Evolutionary conservation across 1,140 invertebrate genomes (phyloP).

Genomic region (Aphaenogaster ashmeadi): DNA sequence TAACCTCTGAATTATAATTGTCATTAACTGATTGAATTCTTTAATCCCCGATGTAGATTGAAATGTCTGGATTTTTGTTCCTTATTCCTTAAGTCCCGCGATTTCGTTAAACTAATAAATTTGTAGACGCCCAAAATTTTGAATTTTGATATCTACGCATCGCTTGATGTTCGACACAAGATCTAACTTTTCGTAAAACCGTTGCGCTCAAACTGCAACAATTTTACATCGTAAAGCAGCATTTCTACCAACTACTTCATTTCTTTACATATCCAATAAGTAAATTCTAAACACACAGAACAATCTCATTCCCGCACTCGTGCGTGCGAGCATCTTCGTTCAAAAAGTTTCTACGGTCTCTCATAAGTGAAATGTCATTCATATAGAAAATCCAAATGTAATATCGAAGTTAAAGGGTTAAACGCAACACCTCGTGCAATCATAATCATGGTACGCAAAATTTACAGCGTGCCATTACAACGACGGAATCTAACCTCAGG

Average conservation of each 20-base stretch:
- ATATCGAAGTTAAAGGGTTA: conserved; percentile 43
- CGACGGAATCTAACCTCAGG: conserved; percentile 56
- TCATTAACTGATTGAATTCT: background rate
- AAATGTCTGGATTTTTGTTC: background rate
- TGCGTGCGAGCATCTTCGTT: background rate
- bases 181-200: conserved; percentile 8
- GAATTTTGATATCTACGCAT: background rate
- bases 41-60: background rate
- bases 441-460: conserved; percentile 46
- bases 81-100: background rate
- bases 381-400: conserved; percentile 31
- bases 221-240: background rate
- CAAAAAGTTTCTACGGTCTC: background rate
- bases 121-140: background rate
- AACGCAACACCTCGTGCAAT: conserved; percentile 52
- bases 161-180: background rate
- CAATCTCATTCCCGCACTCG: background rate
- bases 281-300: conserved; percentile 19
- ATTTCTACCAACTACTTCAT: conserved; percentile 23
- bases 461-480: conserved; percentile 29
- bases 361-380: conserved; percentile 16
- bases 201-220: conserved; percentile 13
- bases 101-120: conserved; percentile 24
- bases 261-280: background rate
- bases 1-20: background rate